Evolutionary conservation across 2,113 vertebrate genomes (phyloP).

Genomic region (Dromiciops gliroides): DNA sequence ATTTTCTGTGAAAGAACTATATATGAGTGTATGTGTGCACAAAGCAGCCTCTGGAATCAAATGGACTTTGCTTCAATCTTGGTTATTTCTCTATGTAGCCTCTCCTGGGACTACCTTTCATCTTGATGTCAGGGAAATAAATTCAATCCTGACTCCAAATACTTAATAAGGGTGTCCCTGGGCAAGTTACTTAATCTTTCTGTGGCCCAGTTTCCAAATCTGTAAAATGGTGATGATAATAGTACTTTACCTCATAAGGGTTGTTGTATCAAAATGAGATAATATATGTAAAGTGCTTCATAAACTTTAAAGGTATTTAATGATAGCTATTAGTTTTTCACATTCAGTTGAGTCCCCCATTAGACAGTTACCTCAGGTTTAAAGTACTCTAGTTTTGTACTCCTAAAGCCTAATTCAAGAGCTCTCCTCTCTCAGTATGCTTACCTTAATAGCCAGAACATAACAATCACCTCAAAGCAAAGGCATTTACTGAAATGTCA

Average conservation of each 20-base stretch:
- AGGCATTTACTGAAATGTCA: neutral
- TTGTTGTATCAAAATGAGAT: neutral
- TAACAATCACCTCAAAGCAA: neutral
- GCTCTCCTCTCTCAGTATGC: neutral
- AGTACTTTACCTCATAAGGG: neutral
- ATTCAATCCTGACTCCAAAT: neutral
- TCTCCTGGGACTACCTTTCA: neutral
- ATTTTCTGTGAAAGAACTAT: neutral
- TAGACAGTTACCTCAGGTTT: neutral
- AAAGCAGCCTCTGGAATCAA: neutral
- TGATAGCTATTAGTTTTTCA: neutral
- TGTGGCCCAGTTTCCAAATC: neutral
- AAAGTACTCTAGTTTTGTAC: neutral
- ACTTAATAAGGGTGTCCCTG: neutral
- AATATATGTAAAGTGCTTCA: neutral
- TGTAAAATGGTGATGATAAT: neutral
- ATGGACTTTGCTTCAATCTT: neutral
- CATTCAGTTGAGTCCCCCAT: neutral
- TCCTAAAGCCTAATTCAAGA: neutral
- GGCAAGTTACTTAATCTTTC: neutral
- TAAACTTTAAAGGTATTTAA: neutral
- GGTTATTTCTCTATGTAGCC: neutral
- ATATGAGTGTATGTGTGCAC: neutral
- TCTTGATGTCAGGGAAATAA: neutral
- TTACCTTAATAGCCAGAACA: neutral